Evolutionary conservation across 2,888 invertebrate genomes (phyloP), one percentile per base, ranked within the genome.

Genomic region (Cheiracanthium punctorium): DNA sequence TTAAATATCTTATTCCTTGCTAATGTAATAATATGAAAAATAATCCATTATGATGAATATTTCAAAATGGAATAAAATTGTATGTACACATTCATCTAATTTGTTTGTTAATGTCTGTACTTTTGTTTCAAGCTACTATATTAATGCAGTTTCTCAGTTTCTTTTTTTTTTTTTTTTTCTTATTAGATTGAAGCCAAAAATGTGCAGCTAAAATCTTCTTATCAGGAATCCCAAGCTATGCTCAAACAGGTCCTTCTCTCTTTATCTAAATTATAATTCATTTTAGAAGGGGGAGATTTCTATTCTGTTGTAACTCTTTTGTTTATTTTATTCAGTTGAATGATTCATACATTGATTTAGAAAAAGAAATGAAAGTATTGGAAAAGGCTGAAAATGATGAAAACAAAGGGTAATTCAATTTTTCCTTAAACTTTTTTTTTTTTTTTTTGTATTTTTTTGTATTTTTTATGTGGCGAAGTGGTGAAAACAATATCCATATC

Each of bases 371-470:
- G 87, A 58, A 81, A 71, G 69, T 73, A 7, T 67, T 87, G 33
- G 81, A 87, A 72, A 72, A 69, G 72, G 87, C 77, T 37, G 87
- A 87, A 77, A 87, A 79, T 80, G 87, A 81, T 76, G 87, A 87
- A n/a, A 87, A 87, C 12, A 87, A 87, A 73, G 76, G 77, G 87
- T 87, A 17, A 32, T 37, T 37, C n/a, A n/a, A n/a, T n/a, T n/a
- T n/a, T n/a, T n/a, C n/a, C n/a, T n/a, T n/a, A n/a, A n/a, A n/a
- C n/a, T n/a, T n/a, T n/a, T n/a, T n/a, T n/a, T n/a, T n/a, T n/a
- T n/a, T n/a, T n/a, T n/a, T n/a, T n/a, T n/a, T n/a, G n/a, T n/a
- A n/a, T n/a, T n/a, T n/a, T n/a, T n/a, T n/a, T n/a, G n/a, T n/a
- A n/a, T n/a, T n/a, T n/a, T n/a, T n/a, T n/a, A n/a, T n/a, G n/a